Percentiles rank a stretch among this genome's conserved stretches.
Evolutionary conservation across 2,797 vertebrate species (phyloP).

Genomic region (Tapera naevia): DNA sequence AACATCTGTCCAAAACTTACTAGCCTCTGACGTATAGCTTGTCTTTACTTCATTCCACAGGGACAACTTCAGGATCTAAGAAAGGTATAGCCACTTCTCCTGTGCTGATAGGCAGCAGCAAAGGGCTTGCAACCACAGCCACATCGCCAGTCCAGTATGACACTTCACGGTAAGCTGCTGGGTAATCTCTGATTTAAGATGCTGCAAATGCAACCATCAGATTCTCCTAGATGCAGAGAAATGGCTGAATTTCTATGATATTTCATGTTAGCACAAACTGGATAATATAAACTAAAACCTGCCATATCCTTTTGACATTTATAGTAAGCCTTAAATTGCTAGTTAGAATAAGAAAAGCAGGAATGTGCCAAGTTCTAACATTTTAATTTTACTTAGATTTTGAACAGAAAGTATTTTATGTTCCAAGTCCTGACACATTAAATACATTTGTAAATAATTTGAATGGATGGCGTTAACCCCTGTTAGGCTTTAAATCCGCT

Average conservation of each 20-base stretch:
- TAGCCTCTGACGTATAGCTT: background rate
- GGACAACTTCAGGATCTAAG: conserved; percentile 56
- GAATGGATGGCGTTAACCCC: conserved; percentile 30
- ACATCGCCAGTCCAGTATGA: conserved; percentile 62
- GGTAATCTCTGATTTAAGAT: conserved; percentile 38
- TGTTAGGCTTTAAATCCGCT: conserved; percentile 5
- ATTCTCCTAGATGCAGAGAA: background rate
- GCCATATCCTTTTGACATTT: conserved; percentile 60
- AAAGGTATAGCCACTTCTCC: conserved; percentile 83
- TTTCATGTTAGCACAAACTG: conserved; percentile 2
- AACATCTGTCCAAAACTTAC: background rate
- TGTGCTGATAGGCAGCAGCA: conserved; percentile 47
- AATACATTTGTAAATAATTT: conserved; percentile 64
- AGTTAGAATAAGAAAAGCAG: conserved; percentile 56
- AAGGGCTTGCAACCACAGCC: conserved; percentile 26
- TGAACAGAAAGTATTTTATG: conserved; percentile 43
- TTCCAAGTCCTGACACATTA: conserved; percentile 40
- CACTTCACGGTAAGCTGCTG: conserved; percentile 77
- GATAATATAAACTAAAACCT: conserved; percentile 48
- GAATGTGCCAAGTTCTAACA: conserved; percentile 53
- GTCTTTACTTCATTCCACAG: conserved; percentile 66
- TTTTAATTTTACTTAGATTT: conserved; percentile 63
- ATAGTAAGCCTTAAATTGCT: conserved; percentile 56
- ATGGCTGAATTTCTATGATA: conserved; percentile 18
- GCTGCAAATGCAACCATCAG: background rate